phyloP scores from a whole-genome alignment of 1,140 invertebrate species.

The Ruditapes philippinarum region DNA sequence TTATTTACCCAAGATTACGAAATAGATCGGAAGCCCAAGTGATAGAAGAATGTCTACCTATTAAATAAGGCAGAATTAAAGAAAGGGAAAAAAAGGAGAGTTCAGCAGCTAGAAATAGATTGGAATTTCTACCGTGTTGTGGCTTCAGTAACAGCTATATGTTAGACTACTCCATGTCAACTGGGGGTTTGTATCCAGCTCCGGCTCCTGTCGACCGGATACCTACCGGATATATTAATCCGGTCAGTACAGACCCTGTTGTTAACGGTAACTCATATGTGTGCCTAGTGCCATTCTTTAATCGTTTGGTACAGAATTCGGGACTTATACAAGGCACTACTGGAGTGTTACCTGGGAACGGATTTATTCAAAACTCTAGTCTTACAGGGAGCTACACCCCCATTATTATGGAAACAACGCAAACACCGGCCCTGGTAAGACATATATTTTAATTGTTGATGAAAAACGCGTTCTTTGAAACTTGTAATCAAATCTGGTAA shows the following conservation, averaged over 20 bases:
- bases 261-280: constrained; percentile 54
- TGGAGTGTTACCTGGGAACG: constrained; percentile 40
- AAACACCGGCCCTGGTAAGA: constrained; percentile 62
- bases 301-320: constrained; percentile 59
- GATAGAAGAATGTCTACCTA: constrained; percentile 16
- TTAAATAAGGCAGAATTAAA: too few species aligned
- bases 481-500: too few species aligned
- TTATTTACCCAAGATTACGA: constrained; percentile 58
- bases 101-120: background rate
- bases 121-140: background rate
- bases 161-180: constrained; percentile 63
- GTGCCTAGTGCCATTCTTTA: constrained; percentile 64
- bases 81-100: background rate
- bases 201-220: constrained; percentile 50
- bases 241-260: constrained; percentile 2
- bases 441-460: background rate
- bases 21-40: constrained; percentile 7
- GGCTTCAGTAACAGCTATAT: constrained; percentile 11
- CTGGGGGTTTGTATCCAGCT: constrained; percentile 61
- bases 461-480: too few species aligned
- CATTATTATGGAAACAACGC: constrained; percentile 59
- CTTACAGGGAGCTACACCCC: constrained; percentile 59
- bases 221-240: constrained; percentile 49
- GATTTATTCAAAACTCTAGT: constrained; percentile 54
- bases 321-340: constrained; percentile 54